Evolutionary conservation across 2,113 vertebrate genomes (phyloP).

Genomic region (Rhinolophus ferrumequinum): DNA sequence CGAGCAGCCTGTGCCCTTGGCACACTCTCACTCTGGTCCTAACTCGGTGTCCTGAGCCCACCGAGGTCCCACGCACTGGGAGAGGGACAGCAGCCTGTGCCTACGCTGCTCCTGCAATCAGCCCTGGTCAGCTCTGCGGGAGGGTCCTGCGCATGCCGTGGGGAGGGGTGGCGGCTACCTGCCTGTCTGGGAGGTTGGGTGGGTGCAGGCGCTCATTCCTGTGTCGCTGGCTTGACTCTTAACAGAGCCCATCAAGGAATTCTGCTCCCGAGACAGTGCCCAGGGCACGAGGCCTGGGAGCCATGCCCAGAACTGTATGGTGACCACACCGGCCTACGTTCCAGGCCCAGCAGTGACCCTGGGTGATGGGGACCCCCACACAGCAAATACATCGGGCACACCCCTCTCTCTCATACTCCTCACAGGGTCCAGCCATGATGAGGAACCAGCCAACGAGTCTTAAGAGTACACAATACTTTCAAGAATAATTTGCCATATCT

Average conservation of each 20-base stretch:
- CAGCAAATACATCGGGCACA: rapidly evolving
- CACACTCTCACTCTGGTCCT: not conserved
- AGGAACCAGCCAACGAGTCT: not conserved
- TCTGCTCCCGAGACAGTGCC: rapidly evolving
- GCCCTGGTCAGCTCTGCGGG: not conserved
- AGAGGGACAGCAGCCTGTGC: not conserved
- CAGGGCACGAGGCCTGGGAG: not conserved
- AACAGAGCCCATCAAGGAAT: not conserved
- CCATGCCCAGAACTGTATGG: not conserved
- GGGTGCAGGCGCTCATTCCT: not conserved
- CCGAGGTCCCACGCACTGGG: not conserved
- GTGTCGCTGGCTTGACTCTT: not conserved
- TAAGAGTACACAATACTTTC: not conserved
- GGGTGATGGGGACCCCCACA: not conserved
- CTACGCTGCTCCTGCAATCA: not conserved
- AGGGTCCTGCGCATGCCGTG: not conserved
- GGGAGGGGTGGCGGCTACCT: too few relatives aligned
- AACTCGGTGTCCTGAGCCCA: not conserved
- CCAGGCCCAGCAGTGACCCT: not conserved
- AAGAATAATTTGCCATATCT: not conserved
- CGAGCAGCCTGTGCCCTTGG: not conserved
- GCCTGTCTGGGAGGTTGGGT: not conserved
- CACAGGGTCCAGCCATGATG: rapidly evolving
- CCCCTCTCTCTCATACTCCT: not conserved
- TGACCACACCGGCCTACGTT: not conserved